These are phyloP conservation scores for Sinodicranocentrus sp. DNA, from an alignment of 2,888 invertebrate genomes.

Conservation along the genomic window DNA sequence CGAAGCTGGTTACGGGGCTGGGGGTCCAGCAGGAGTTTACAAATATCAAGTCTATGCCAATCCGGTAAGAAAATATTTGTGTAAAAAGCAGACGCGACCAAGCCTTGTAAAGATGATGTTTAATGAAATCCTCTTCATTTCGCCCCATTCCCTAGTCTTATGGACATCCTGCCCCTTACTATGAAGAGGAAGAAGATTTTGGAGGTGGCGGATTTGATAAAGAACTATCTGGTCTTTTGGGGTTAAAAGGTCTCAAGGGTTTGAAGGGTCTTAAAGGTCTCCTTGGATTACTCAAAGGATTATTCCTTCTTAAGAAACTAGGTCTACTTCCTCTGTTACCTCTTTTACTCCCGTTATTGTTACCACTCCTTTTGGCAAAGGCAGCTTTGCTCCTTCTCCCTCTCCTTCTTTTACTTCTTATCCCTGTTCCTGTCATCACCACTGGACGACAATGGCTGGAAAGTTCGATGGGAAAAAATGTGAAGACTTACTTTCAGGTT, in stretches of 20 bases:
- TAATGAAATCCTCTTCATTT: no score
- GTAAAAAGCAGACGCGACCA: conserved; percentile 9
- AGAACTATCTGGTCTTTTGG: conserved; percentile 67
- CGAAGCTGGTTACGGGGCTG: conserved; percentile 40
- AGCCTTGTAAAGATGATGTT: no score
- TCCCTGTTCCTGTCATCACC: conserved; percentile 69
- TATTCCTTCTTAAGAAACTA: conserved; percentile 60
- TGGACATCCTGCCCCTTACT: conserved; percentile 24
- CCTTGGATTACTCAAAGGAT: conserved; percentile 56
- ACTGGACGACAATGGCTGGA: conserved; percentile 55
- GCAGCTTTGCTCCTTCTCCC: conserved; percentile 57
- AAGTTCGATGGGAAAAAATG: conserved; percentile 28
- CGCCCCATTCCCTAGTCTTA: background rate
- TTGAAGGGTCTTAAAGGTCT: conserved; percentile 69
- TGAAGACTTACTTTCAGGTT: conserved; percentile 53
- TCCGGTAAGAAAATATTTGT: conserved; percentile 42
- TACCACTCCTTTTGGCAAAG: conserved; percentile 61
- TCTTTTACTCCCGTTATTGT: conserved; percentile 49
- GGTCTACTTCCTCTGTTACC: conserved; percentile 55
- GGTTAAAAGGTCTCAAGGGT: conserved; percentile 68
- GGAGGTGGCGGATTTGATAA: conserved; percentile 62
- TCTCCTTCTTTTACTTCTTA: conserved; percentile 59
- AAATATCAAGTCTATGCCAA: conserved; percentile 68
- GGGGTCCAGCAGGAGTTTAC: conserved; percentile 40
- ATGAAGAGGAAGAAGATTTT: conserved; percentile 63